Base-by-base conservation (phyloP, 1,140 invertebrate species). In the Aphaenogaster floridana region DNA sequence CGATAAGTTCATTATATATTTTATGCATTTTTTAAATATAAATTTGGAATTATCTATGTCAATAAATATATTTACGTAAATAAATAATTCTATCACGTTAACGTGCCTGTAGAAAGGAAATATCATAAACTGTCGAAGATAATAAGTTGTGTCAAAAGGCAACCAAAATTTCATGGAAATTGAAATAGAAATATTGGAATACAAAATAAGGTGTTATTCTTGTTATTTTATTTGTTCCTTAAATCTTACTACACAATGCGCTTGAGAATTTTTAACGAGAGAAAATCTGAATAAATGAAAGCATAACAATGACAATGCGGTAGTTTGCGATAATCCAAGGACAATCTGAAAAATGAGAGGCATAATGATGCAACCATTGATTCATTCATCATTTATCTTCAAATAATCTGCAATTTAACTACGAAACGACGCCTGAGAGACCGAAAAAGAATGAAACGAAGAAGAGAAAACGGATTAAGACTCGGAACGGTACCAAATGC, bases 391-490 rank as follows among this genome's bases (percentile, higher is more conserved):
- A 15, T 79, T 77, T 80, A 48, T 54, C 52, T 50, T 84, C 34
- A 17, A 34, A 63, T 87, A 87, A 87, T 87, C 80, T 57, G 68
- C 39, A 74, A 84, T 84, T 84, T 87, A 87, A 87, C 45, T 84
- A 39, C 39, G 42, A 54, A 63, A 61, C 15, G 78, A 72, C 64
- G 39, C 28, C 39, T 48, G 64, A 11, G 28, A 76, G 34, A 77
- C 15, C 36, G 63, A 86, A 81, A 59, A 85, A 50, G 86, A 83
- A 88, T 42, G 68, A 88, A 71, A 76, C 42, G 72, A 42, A 79
- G 50, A 61, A 42, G 71, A 66, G 52, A 63, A 83, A 88, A 88
- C 71, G 77, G 89, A 90, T 88, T 90, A 80, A 90, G 63, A 48
- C 68, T 36, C 45, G n/a, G 52, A 80, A 50, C 50, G n/a, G 86